Base-by-base conservation (phyloP, 1,140 invertebrate species). In the Drosophila sturtevanti region DNA sequence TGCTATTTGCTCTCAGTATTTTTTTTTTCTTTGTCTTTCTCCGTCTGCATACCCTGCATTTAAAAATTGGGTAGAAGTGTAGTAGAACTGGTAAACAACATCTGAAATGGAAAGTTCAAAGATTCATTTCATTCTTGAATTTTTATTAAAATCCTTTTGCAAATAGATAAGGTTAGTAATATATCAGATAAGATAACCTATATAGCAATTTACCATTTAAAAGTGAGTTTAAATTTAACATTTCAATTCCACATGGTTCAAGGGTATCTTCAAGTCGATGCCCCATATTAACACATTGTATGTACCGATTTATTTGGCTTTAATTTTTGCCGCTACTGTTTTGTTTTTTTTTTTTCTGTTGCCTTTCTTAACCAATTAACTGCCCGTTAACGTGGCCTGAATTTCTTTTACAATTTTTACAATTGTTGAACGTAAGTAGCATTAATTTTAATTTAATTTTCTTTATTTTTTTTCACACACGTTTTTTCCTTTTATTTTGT, bases 301-400 rank as follows among this genome's bases (percentile, higher is more conserved):
- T 21, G 41, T 48, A 48, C 41, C n/a, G 9, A 48, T 41, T 61
- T 58, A 52, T 59, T 66, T 67, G 74, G 80, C 61, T 41, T 65
- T 73, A 77, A 80, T 44, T 63, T 67, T 56, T 68, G 62, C 51
- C 65, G 48, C 48, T 55, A 68, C 63, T 54, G 63, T 69, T 67
- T 72, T 27, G 72, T 72, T 59, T 44, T 38, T 6, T 70, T 79
- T 71, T 69, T 48, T 69, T 44, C 59, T 66, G 63, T 55, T 38
- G 34, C 61, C 77, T 85, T 81, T 85, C 81, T 81, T 78, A 71
- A 63, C 63, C 72, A 77, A 77, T 74, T 77, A 74, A 67, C 63
- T 67, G 68, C 72, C 81, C 77, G 81, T 85, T 77, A 84, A 73
- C 74, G 66, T 86, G 79, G 68, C 81, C 82, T 79, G 54, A 76